A percentile compares a stretch with the other conserved stretches of the same genome.
Conservation (phyloP, 1,140 invertebrate species). For the Drosophila pruinosa region DNA sequence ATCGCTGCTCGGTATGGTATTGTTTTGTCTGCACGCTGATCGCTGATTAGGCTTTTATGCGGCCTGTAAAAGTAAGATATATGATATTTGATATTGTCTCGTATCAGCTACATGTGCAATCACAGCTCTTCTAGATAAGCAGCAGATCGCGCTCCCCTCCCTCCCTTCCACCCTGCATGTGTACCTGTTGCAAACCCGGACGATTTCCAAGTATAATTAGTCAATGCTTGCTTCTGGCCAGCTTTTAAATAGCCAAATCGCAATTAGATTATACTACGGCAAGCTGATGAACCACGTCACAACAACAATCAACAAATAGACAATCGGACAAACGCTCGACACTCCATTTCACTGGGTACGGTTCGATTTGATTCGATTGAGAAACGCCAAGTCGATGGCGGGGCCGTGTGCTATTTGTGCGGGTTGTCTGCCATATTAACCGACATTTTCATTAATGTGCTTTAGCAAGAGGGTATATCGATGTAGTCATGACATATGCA, state of each 20-base stretch:
- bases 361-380: background rate
- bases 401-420: conserved; percentile 28
- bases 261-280: conserved; percentile 5
- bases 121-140: conserved; percentile 24
- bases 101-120: conserved; percentile 4
- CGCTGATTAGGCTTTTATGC: conserved; percentile 15
- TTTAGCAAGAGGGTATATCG: background rate
- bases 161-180: no score
- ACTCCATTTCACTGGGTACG: background rate
- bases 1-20: no score
- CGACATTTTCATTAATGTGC: conserved; percentile 15
- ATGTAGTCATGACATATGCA: background rate
- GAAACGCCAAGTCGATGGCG: background rate
- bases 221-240: no score
- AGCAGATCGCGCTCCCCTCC: no score
- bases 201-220: background rate
- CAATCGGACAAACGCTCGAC: background rate
- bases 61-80: conserved; percentile 18
- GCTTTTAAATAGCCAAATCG: conserved; percentile 17
- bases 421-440: conserved; percentile 27
- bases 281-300: conserved; percentile 9
- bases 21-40: background rate
- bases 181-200: background rate
- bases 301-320: conserved; percentile 12
- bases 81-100: background rate